phyloP scores from a whole-genome alignment of 2,113 vertebrate species.

The Barnardius zonarius region DNA sequence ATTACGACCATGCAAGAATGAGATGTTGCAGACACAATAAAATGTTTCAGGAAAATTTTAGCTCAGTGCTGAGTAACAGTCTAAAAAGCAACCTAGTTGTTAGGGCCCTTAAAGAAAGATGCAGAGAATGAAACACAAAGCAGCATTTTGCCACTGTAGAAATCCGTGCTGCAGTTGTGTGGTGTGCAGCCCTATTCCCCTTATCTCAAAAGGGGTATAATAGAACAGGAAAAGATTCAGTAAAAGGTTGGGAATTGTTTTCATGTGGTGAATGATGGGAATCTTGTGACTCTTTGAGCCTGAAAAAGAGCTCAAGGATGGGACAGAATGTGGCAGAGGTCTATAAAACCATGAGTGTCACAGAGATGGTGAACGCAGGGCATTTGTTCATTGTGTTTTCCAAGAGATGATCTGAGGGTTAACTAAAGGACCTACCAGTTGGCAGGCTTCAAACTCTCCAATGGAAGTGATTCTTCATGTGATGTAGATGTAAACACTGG shows the following conservation, averaged over 20 bases:
- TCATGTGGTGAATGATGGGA: background rate
- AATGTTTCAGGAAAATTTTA: background rate
- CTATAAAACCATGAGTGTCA: background rate
- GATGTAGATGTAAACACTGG: background rate
- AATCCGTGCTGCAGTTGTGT: background rate
- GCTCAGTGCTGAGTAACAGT: background rate
- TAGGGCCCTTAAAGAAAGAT: background rate
- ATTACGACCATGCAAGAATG: background rate
- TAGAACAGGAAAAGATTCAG: background rate
- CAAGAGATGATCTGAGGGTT: background rate
- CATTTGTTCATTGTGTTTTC: background rate
- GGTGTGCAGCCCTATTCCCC: background rate
- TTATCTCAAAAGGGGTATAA: background rate
- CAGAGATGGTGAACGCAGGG: background rate
- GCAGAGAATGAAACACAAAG: background rate
- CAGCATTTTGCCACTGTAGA: background rate
- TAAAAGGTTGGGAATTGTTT: background rate
- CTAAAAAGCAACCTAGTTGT: background rate
- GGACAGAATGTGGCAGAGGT: background rate
- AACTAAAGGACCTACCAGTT: background rate
- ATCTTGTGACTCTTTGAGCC: background rate
- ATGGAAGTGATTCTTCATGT: background rate
- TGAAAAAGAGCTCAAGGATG: background rate
- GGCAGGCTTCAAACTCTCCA: background rate
- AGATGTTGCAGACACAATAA: background rate